Evolutionary conservation across 2,797 vertebrate species (phyloP), one percentile per base, ranked within the genome.

Genomic region (Acomys russatus): DNA sequence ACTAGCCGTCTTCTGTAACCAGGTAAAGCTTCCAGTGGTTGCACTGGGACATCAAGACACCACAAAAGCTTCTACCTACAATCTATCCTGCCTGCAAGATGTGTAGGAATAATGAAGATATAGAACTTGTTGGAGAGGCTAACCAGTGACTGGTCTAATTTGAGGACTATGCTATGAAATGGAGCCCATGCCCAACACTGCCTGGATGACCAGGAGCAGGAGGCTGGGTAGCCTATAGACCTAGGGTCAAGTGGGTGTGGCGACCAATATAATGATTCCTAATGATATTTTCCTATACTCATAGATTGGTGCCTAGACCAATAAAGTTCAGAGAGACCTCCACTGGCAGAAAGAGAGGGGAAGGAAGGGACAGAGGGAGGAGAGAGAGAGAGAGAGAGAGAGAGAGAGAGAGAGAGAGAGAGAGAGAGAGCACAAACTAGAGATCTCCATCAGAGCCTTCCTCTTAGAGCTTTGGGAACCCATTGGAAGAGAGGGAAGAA

Each of bases 361-460:
- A 74, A 10, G 44, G 35, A 38, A 33, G 33, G 14, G 44, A 4
- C 44, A 23, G 44, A 5, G 11, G 35, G 35, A 44, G 44, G 20
- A 74, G 22, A 74, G 35, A 38, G 66, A 33, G 14, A 17, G 66
- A 59, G 14, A 12, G 3, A n/a, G 68, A 1, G 33, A n/a, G 33
- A 18, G 6, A 33, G 30, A 9, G 11, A 14, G 6, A 6, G 61
- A 14, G 20, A 0, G 17, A 12, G 56, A 4, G 56, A 2, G 11
- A 25, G 68, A 8, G 68, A 7, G 68, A 70, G 33, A n/a, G 0
- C 17, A 6, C n/a, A 35, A 71, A 35, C 9, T 71, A 8, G 17
- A 22, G 35, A 35, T 38, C 70, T 22, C 70, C 70, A 20, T 25
- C 23, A 22, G 35, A 20, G 25, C 10, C 9, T 20, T 74, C 22